Evolutionary conservation across 2,113 vertebrate species (phyloP), one percentile per base, ranked within the genome.

Genomic region (Merops nubicus): DNA sequence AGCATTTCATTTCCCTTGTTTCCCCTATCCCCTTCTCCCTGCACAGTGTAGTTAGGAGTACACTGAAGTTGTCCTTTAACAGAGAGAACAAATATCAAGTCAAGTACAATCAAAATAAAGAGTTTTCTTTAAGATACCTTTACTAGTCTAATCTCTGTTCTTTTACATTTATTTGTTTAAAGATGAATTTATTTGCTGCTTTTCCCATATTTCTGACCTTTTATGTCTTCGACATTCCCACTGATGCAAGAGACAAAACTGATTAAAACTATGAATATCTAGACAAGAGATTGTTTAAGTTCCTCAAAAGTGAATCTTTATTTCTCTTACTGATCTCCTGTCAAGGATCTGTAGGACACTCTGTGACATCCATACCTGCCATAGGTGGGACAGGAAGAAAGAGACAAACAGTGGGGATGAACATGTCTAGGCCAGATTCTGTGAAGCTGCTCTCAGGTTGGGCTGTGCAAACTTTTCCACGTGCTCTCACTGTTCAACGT

Each of bases 281-380:
- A 54, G 11, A 80, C 63, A 19, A 72, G 23, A 91, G 3, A 48
- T 5, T 45, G 31, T 9, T 45, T 50, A 33, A 57, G 70, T 59
- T 1, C 25, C 38, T 83, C 16, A 5, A n/a, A 69, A 77, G 4
- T 31, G 3, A 63, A 42, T 43, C 1, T 1, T 63, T 67, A 67
- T 65, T 60, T 33, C 5, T 50, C 42, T 78, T 78, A 42, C 23
- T 34, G 7, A 28, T 33, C 15, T 56, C 10, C 23, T 75, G 15
- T 47, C 38, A 54, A 31, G 3, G 33, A 11, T 51, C 25, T 42
- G 25, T 51, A 64, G 19, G 21, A 36, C 45, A 29, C 1, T 3
- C 25, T 3, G 2, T 11, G 9, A 31, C 26, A 85, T 23, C 9
- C 22, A 10, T 23, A 23, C 3, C 9, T 76, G 3, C 10, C 0